phyloP scores from a whole-genome alignment of 2,888 invertebrate species.

The Diplolepis rosae region DNA sequence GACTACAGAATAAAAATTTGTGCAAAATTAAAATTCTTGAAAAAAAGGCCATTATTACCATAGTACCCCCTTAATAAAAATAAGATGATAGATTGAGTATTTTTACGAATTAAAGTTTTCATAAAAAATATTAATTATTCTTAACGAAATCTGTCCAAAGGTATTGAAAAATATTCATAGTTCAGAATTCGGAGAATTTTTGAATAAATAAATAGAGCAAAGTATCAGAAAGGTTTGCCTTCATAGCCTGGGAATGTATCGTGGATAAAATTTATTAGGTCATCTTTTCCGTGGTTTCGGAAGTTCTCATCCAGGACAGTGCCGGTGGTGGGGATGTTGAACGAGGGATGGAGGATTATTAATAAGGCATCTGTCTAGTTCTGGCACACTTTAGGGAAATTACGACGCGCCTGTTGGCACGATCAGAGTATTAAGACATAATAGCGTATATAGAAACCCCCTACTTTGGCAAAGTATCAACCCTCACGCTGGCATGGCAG shows the following conservation, averaged over 20 bases:
- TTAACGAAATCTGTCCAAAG: too few relatives aligned
- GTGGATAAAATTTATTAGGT: conserved; percentile 26
- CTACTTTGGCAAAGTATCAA: conserved; percentile 49
- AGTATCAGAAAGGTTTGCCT: conserved; percentile 10
- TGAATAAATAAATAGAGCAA: conserved; percentile 2
- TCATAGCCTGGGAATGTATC: conserved; percentile 15
- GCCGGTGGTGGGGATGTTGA: not conserved
- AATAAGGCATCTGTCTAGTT: conserved; percentile 58
- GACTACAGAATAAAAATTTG: too few relatives aligned
- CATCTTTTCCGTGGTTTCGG: conserved; percentile 20
- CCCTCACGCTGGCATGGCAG: conserved; percentile 30
- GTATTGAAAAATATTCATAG: too few relatives aligned
- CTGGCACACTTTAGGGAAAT: conserved; percentile 52
- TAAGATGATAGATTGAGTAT: too few relatives aligned
- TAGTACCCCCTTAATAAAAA: too few relatives aligned
- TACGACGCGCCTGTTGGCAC: conserved; percentile 54
- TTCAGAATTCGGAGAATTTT: not conserved
- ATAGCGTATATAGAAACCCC: conserved; percentile 48
- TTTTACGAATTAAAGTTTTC: too few relatives aligned
- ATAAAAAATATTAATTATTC: too few relatives aligned
- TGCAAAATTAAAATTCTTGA: too few relatives aligned
- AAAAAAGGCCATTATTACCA: too few relatives aligned
- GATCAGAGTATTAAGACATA: conserved; percentile 56
- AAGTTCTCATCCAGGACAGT: conserved; percentile 22
- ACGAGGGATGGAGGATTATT: conserved; percentile 46